Evolutionary conservation across 2,113 vertebrate genomes (phyloP), one percentile per base, ranked within the genome.

Genomic region (Macrotis lagotis): DNA sequence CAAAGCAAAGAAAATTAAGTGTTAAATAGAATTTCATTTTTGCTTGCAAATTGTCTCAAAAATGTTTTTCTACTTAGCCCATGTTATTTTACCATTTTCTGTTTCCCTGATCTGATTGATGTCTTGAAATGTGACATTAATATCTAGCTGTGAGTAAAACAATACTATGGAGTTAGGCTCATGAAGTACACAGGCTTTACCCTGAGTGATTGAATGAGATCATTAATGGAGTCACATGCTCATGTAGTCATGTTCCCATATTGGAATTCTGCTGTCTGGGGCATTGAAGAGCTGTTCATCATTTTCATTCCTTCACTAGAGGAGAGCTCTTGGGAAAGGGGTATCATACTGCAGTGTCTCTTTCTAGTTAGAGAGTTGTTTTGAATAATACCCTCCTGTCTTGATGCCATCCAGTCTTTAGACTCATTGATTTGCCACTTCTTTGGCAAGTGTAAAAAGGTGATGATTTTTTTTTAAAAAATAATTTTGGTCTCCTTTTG

Each of bases 61-160:
- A 8, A 66, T 97, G 90, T 22, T 66, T 19, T 97, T 97, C 52
- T 50, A 53, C 88, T 97, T 97, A 94, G 93, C 52, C 14, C 59
- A 91, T 53, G 51, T 51, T 89, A 44, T 12, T 97, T 97, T 96
- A 90, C 89, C 74, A 48, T 95, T 44, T 83, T 25, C 96, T 48
- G 2, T 93, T 97, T 98, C 97, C 66, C n/a, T 44, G 91, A 93
- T 8, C 44, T 88, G 90, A 53, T 91, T 66, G 47, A 25, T 93
- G n/a, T 52, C 92, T 97, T 96, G 28, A 96, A 96, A 96, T 91
- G 31, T 24, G 55, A 7, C 53, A 3, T 25, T 96, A 91, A 51
- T 59, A 95, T 25, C 48, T 96, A 88, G 11, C 83, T 66, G 47
- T 93, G 26, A 52, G 50, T 22, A 96, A 96, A 94, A 96, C 93